phyloP scores from a whole-genome alignment of 2,113 vertebrate genomes.

The Pyxicephalus adspersus region DNA sequence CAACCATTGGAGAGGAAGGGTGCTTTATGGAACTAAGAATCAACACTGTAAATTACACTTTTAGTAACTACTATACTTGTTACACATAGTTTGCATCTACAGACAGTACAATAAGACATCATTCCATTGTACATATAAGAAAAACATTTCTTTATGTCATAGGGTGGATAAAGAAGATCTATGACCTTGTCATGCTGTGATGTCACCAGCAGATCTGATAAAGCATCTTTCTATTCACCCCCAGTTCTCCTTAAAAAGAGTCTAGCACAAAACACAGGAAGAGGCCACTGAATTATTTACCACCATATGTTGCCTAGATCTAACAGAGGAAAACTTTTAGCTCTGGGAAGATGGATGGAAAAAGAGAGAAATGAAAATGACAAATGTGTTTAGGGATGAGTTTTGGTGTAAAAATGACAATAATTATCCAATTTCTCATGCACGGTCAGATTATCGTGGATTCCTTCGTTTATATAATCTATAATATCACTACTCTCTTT shows the following conservation, averaged over 20 bases:
- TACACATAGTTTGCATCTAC: background rate
- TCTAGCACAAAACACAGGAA: conserved; percentile 66
- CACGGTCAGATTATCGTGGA: background rate
- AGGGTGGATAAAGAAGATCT: background rate
- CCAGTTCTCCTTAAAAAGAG: conserved; percentile 48
- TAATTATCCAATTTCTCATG: background rate
- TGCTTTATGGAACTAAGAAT: too few relatives aligned
- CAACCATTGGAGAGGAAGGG: too few relatives aligned
- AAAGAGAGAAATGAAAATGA: background rate
- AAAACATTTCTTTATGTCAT: background rate
- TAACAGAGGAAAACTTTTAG: conserved; percentile 65
- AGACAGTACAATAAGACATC: background rate
- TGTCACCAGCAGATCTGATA: conserved; percentile 66
- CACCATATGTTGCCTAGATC: conserved; percentile 72
- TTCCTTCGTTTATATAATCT: conserved; percentile 23
- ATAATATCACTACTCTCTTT: conserved; percentile 5
- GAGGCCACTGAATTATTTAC: conserved; percentile 75
- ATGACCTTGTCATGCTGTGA: conserved; percentile 26
- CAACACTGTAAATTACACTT: too few relatives aligned
- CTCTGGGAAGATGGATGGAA: conserved; percentile 56
- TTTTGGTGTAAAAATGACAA: background rate
- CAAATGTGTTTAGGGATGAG: background rate
- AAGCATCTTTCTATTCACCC: conserved; percentile 26
- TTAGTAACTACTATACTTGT: too few relatives aligned
- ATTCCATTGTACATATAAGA: background rate